phyloP scores from a whole-genome alignment of 2,797 vertebrate genomes.

The Diceros bicornis region DNA sequence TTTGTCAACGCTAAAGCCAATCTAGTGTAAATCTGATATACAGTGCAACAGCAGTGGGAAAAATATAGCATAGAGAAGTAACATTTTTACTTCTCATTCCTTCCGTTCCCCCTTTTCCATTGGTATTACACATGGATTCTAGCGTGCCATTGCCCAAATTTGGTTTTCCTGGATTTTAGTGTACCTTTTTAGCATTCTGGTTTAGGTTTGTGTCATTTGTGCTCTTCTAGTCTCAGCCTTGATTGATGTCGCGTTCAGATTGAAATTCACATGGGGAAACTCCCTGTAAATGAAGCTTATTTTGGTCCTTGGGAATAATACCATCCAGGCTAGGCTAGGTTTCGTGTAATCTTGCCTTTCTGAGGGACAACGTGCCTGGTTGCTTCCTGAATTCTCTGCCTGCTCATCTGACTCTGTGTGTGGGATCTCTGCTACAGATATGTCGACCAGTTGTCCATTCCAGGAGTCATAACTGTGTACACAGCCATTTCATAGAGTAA shows the following conservation, averaged over 20 bases:
- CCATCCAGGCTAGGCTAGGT: neutral
- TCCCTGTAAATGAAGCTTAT: neutral
- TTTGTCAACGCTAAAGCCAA: slow-evolving; percentile 46
- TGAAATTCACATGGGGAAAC: slow-evolving; percentile 12
- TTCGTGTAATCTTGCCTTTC: slow-evolving; percentile 4
- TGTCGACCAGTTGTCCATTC: neutral
- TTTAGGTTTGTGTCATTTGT: neutral
- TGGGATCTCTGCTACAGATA: neutral
- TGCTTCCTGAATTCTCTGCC: slow-evolving; percentile 50
- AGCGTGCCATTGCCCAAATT: neutral
- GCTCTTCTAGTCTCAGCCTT: neutral
- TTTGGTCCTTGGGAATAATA: neutral
- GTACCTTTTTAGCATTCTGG: neutral
- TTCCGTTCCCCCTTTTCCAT: neutral
- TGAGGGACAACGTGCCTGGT: neutral
- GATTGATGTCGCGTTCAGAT: neutral
- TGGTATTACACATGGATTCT: neutral
- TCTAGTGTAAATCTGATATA: neutral
- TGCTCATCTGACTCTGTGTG: neutral
- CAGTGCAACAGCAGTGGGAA: neutral
- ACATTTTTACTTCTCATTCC: neutral
- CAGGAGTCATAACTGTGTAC: neutral
- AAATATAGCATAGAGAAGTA: neutral
- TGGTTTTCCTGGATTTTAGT: slow-evolving; percentile 38
- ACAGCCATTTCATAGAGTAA: neutral